Evolutionary conservation across 2,113 vertebrate species (phyloP), one percentile per base, ranked within the genome.

Genomic region (Tretioscincus oriximinensis): DNA sequence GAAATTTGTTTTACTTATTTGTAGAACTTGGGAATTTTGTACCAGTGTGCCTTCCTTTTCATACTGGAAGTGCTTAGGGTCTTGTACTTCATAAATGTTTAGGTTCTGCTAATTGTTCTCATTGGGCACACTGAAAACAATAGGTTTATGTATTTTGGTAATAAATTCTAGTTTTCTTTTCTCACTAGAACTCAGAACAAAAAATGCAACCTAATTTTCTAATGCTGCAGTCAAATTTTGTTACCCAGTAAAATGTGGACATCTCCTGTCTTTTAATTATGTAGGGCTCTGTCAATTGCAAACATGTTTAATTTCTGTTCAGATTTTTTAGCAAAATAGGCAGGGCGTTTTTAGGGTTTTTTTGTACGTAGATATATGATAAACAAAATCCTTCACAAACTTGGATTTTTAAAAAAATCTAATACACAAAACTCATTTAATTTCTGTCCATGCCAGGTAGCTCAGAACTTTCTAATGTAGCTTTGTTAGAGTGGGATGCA

Each of bases 1-100:
- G 71, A 35, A 74, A 28, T 31, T 68, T 29, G n/a, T 60, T 91
- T 85, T 90, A 89, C 89, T 88, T 81, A 87, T 81, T 86, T 87
- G 82, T 89, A 58, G 86, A 84, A 82, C 45, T 87, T 89, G n/a
- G 84, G 90, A 88, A 86, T 89, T 92, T 92, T 93, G 92, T 90
- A 94, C 95, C 95, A 90, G 90, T 92, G 95, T 96, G 95, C 95
- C 95, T 96, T 95, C 90, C 89, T 87, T 80, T 94, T 88, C 60
- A 77, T 88, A 86, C 88, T 69, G 78, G 90, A 86, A 88, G 90
- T 91, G 85, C 89, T 92, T 90, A 88, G 84, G 87, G 91, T 90
- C 91, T 93, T 91, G 85, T 76, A 77, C 10, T 87, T 90, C 87
- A 54, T 81, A 84, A 65, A 88, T 91, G 21, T 76, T 54, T 82